A percentile compares a stretch with the other conserved stretches of the same genome.
Conservation (phyloP, 2,888 invertebrate genomes). For the Ornithoptera priamus region DNA sequence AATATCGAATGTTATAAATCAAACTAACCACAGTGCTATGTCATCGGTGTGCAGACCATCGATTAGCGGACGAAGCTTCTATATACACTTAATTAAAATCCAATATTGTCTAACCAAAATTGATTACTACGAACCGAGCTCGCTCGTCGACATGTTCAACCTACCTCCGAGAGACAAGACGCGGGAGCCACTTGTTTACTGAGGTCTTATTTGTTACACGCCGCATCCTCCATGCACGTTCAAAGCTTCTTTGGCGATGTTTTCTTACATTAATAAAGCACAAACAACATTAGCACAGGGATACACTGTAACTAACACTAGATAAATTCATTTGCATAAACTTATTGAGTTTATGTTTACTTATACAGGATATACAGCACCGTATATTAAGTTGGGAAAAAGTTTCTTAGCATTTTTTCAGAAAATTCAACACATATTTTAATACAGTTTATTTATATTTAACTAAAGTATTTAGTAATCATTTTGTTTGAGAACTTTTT, state of each 20-base stretch:
- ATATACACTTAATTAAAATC: constrained; percentile 77
- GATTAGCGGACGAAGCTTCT: constrained; percentile 53
- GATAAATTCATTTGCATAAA: no score
- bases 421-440: no score
- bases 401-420: no score
- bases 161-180: constrained; percentile 44
- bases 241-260: not conserved
- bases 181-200: constrained; percentile 39
- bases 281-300: no score
- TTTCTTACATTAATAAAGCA: not conserved
- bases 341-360: no score
- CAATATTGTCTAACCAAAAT: constrained; percentile 79
- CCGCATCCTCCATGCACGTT: constrained; percentile 3
- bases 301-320: no score
- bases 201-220: constrained; percentile 37
- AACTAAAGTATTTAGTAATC: no score
- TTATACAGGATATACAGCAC: no score
- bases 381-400: no score
- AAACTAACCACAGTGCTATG: constrained; percentile 49
- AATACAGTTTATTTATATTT: no score
- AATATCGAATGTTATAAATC: constrained; percentile 43
- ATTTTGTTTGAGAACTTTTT: no score
- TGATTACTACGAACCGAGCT: constrained; percentile 66
- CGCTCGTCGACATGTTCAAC: constrained; percentile 43
- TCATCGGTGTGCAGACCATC: constrained; percentile 54